A percentile compares a stretch with the other conserved stretches of the same genome.
Conservation (phyloP, 2,888 invertebrate genomes). For the Chironomus tentans region DNA sequence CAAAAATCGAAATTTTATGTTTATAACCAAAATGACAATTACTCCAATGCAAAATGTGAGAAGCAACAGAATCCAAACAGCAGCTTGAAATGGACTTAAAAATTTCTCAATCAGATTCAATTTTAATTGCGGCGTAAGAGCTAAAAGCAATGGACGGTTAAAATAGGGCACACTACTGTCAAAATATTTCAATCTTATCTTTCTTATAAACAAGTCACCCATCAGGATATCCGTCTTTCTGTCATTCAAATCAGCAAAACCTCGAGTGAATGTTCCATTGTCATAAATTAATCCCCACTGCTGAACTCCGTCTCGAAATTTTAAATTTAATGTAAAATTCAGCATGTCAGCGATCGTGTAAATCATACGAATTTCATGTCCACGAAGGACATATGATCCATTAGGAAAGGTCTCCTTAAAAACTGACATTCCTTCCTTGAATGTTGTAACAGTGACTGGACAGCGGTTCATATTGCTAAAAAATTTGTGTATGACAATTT, state of each 20-base stretch:
- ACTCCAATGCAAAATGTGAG: neutral
- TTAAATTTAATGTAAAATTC: neutral
- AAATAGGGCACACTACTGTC: neutral
- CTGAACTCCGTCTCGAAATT: neutral
- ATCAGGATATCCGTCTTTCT: neutral
- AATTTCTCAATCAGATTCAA: neutral
- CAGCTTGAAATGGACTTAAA: neutral
- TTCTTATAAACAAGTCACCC: neutral
- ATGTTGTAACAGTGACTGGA: neutral
- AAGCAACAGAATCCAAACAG: neutral
- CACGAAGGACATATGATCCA: neutral
- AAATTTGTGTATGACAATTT: neutral
- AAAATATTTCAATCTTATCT: neutral
- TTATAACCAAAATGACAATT: neutral
- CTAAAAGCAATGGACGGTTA: neutral
- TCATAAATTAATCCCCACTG: neutral
- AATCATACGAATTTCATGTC: neutral
- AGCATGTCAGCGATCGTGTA: neutral
- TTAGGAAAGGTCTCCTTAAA: neutral
- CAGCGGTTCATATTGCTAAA: neutral
- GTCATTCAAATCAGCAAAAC: neutral
- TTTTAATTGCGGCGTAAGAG: neutral
- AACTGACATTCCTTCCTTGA: neutral
- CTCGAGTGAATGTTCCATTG: neutral
- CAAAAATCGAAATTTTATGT: neutral